A percentile compares a stretch with the other conserved stretches of the same genome.
Conservation (phyloP, 2,113 vertebrate species). For the Oceanites oceanicus region DNA sequence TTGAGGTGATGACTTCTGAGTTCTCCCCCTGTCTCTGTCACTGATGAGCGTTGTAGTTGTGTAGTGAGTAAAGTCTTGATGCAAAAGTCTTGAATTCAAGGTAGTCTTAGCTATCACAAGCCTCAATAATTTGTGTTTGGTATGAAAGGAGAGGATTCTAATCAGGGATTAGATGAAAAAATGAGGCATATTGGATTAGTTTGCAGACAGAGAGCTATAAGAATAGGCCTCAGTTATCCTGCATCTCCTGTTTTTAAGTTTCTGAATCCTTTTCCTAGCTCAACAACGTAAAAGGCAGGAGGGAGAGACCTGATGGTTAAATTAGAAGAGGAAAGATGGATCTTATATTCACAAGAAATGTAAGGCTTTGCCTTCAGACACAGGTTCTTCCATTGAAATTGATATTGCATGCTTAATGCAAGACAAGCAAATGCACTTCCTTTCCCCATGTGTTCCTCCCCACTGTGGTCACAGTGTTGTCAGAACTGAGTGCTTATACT, state of each 20-base stretch:
- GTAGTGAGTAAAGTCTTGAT: neutral
- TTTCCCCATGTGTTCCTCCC: neutral
- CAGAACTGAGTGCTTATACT: neutral
- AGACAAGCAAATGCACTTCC: neutral
- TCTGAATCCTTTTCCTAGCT: neutral
- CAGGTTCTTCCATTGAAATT: neutral
- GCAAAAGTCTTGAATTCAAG: neutral
- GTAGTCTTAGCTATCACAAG: neutral
- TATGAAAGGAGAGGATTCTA: neutral
- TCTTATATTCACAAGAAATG: neutral
- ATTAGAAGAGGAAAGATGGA: neutral
- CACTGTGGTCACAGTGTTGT: neutral
- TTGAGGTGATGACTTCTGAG: neutral
- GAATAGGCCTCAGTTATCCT: neutral
- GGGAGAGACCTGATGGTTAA: neutral
- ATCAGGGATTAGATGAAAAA: neutral
- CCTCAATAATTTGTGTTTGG: neutral
- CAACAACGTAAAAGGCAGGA: neutral
- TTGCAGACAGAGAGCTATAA: neutral
- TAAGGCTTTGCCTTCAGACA: neutral
- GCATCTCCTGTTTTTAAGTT: neutral
- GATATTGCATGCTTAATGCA: neutral
- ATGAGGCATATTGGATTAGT: neutral
- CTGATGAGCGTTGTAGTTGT: neutral
- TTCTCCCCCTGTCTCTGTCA: neutral